Conservation (phyloP, 2,888 invertebrate species). For the Chelonus formosanus region DNA sequence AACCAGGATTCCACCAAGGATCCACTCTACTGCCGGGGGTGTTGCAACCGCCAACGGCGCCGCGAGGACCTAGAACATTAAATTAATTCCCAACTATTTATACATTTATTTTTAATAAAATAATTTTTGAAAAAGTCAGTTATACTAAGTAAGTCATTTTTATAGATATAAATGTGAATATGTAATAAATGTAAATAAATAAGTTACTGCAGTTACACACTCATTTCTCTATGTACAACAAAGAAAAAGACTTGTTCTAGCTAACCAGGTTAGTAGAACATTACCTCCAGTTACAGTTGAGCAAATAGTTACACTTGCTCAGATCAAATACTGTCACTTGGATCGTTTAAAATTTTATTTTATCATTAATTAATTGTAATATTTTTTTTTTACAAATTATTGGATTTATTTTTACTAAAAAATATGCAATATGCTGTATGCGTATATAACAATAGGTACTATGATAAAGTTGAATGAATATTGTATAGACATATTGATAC, state of each 20-base stretch:
- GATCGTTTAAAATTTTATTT: too few species aligned
- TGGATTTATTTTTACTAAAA: too few species aligned
- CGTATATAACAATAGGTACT: too few species aligned
- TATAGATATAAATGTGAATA: not conserved
- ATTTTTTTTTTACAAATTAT: too few species aligned
- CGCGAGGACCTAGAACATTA: slow-evolving; percentile 60
- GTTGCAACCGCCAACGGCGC: slow-evolving; percentile 64
- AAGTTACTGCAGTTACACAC: not conserved
- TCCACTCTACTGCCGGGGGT: slow-evolving; percentile 64
- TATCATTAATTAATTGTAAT: too few species aligned
- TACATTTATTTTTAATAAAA: too few species aligned
- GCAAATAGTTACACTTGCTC: slow-evolving; percentile 45
- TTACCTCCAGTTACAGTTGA: slow-evolving; percentile 56
- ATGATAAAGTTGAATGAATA: too few species aligned
- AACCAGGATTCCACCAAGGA: slow-evolving; percentile 63
- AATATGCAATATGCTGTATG: too few species aligned
- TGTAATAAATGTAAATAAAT: not conserved
- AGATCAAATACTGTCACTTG: slow-evolving; percentile 20
- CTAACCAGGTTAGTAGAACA: slow-evolving; percentile 65
- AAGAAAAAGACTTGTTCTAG: slow-evolving; percentile 58
- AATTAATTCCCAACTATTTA: not conserved
- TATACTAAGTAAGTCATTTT: not conserved
- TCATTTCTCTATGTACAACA: slow-evolving; percentile 25
- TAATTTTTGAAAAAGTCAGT: too few species aligned
- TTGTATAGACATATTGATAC: too few species aligned